These are phyloP conservation scores for Microctenopoma lineatum DNA, from an alignment of 2,797 vertebrate species.

Conservation along the genomic window DNA sequence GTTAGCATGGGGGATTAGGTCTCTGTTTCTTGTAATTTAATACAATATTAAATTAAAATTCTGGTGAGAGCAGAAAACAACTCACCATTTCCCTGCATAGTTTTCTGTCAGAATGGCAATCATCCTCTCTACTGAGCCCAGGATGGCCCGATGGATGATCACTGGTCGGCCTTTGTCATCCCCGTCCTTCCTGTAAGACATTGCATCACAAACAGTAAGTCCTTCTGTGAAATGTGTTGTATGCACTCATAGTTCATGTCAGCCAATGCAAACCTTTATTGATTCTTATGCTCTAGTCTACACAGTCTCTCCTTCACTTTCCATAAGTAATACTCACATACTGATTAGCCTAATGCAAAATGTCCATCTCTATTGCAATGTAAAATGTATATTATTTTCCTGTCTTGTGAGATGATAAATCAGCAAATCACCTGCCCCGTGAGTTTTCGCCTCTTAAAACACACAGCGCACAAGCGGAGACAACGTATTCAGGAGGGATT, in stretches of 20 bases:
- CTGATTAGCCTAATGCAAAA: neutral
- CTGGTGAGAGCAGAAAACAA: neutral
- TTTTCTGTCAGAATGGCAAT: slow-evolving; percentile 96
- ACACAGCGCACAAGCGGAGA: slow-evolving; percentile 2
- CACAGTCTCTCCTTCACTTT: neutral
- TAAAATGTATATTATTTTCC: neutral
- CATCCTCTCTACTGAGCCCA: slow-evolving; percentile 97
- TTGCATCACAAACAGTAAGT: neutral
- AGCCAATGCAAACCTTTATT: neutral
- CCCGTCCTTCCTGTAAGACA: slow-evolving; percentile 80
- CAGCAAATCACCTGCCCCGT: neutral
- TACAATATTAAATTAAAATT: neutral
- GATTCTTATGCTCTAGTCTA: neutral
- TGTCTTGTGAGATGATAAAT: slow-evolving; percentile 10
- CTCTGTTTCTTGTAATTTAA: neutral
- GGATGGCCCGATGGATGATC: slow-evolving; percentile 95
- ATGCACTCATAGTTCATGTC: too few relatives aligned
- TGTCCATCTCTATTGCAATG: neutral
- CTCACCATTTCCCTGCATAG: slow-evolving; percentile 95
- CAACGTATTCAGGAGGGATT: slow-evolving; percentile 29
- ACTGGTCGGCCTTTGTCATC: slow-evolving; percentile 91
- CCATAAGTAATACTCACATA: neutral
- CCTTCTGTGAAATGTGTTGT: neutral
- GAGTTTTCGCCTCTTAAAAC: slow-evolving; percentile 1
- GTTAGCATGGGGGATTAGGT: neutral